Percentiles rank a stretch among this genome's conserved stretches.
These are phyloP conservation scores for Tetraodon nigroviridis DNA, from an alignment of 2,113 vertebrate genomes.

Conservation along the genomic window DNA sequence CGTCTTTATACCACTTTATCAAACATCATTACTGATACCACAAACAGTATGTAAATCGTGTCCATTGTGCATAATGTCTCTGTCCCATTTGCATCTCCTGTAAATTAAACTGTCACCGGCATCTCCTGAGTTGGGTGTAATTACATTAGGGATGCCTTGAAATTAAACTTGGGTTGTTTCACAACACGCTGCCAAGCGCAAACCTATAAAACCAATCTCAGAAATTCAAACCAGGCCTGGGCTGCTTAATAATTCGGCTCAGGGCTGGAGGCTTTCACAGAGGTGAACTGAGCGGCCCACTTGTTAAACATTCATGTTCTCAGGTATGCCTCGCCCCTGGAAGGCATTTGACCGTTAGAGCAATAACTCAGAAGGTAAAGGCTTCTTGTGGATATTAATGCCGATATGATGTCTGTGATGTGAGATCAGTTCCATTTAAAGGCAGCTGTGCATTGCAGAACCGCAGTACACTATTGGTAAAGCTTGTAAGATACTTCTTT, in stretches of 20 bases:
- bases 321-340: slow-evolving; percentile 45
- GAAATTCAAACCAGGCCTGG: slow-evolving; percentile 48
- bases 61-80: background rate
- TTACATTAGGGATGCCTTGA: slow-evolving; percentile 31
- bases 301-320: slow-evolving; percentile 75
- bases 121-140: slow-evolving; percentile 15
- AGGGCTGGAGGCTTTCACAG: slow-evolving; percentile 57
- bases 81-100: background rate
- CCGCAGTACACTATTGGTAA: background rate
- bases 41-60: background rate
- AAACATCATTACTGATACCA: slow-evolving; percentile 4
- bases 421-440: slow-evolving; percentile 31
- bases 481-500: background rate
- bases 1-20: background rate
- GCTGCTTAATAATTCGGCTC: slow-evolving; percentile 67
- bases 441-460: slow-evolving; percentile 9
- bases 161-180: slow-evolving; percentile 39
- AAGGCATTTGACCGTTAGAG: slow-evolving; percentile 65
- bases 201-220: slow-evolving; percentile 51
- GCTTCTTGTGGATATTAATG: slow-evolving; percentile 64
- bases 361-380: slow-evolving; percentile 66
- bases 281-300: slow-evolving; percentile 59
- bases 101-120: slow-evolving; percentile 9
- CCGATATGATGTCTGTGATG: slow-evolving; percentile 56
- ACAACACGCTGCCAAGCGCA: slow-evolving; percentile 22